Evolutionary conservation across 2,113 vertebrate genomes (phyloP).

Genomic region (Misgurnus anguillicaudatus): DNA sequence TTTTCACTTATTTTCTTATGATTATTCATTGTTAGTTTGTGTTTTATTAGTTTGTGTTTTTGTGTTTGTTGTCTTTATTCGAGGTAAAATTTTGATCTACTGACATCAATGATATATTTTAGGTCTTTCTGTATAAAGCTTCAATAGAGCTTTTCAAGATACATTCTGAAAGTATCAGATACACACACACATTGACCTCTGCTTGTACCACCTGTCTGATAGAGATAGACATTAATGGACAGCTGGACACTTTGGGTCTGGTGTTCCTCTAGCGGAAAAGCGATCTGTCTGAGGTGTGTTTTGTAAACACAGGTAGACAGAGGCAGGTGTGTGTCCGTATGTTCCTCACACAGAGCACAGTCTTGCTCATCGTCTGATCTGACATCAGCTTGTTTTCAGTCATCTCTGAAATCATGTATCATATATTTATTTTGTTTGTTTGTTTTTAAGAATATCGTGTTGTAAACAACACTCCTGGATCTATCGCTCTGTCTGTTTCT

Average conservation of each 20-base stretch:
- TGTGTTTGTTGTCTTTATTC: no score
- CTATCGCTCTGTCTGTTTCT: no score
- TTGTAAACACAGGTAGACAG: slow-evolving; percentile 48
- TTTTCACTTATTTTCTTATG: no score
- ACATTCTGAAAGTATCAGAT: neutral
- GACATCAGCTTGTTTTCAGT: neutral
- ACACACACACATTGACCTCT: neutral
- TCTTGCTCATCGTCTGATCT: no score
- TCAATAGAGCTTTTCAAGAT: no score
- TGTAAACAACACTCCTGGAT: no score
- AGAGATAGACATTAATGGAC: slow-evolving; percentile 10
- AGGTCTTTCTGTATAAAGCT: no score
- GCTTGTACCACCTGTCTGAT: slow-evolving; percentile 27
- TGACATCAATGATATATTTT: no score
- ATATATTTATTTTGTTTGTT: neutral
- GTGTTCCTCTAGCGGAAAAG: slow-evolving; percentile 20
- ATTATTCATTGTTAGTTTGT: no score
- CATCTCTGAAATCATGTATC: neutral
- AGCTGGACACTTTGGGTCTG: slow-evolving; percentile 32
- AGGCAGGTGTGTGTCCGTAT: slow-evolving; percentile 45
- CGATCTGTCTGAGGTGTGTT: slow-evolving; percentile 31
- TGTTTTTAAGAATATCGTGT: neutral
- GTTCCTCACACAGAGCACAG: neutral
- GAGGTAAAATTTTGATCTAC: no score
- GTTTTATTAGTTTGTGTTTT: no score